Evolutionary conservation across 2,888 invertebrate species (phyloP).

Genomic region (Melanophora roralis): DNA sequence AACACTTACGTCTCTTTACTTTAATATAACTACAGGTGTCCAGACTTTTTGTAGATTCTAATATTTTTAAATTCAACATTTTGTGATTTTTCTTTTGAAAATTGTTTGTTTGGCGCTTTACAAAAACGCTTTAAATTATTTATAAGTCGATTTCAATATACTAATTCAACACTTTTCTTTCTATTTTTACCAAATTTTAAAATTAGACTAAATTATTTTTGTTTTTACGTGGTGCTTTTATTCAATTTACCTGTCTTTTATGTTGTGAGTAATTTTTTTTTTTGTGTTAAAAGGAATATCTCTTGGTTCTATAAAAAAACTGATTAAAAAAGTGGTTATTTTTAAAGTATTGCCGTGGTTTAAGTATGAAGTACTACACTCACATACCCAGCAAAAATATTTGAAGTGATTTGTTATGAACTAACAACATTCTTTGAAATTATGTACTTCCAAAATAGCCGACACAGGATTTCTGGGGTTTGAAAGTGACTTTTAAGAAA

Average conservation of each 20-base stretch:
- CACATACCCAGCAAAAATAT: background rate
- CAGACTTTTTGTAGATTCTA: background rate
- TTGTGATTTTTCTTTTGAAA: background rate
- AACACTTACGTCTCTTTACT: constrained; percentile 52
- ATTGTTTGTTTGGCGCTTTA: background rate
- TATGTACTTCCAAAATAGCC: no score
- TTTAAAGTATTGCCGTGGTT: background rate
- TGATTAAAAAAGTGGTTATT: constrained; percentile 35
- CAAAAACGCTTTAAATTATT: no score
- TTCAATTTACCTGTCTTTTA: background rate
- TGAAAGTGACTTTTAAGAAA: no score
- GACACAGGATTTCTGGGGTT: no score
- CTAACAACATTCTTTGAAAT: no score
- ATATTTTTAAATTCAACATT: constrained; percentile 14
- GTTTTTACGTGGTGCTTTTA: constrained; percentile 21
- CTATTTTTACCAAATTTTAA: constrained; percentile 1
- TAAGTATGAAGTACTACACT: constrained; percentile 5
- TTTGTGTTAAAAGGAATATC: background rate
- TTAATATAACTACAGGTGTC: background rate
- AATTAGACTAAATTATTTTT: constrained; percentile 33
- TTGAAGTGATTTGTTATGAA: no score
- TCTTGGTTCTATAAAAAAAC: constrained; percentile 3
- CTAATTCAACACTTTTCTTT: background rate
- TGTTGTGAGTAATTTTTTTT: background rate
- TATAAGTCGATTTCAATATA: no score